Conservation (phyloP, 1,140 invertebrate species). For the Hyles vespertilio region DNA sequence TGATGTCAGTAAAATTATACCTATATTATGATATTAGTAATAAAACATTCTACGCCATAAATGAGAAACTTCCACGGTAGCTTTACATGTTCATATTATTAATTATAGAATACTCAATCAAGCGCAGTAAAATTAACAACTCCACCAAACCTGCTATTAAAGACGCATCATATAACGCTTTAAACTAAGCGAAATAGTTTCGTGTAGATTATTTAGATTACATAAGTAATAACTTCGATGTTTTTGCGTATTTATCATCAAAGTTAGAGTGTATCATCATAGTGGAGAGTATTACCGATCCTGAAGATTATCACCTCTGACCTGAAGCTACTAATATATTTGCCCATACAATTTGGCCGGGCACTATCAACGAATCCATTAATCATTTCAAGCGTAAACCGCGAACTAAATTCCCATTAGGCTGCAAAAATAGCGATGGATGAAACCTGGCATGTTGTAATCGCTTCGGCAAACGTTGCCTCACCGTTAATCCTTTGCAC, state of each 20-base stretch:
- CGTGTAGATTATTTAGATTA: slow-evolving; percentile 4
- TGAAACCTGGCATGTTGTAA: slow-evolving; percentile 31
- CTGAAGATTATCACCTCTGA: slow-evolving; percentile 15
- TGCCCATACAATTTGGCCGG: slow-evolving; percentile 22
- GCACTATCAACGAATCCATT: slow-evolving; percentile 20
- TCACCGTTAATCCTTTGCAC: slow-evolving; percentile 43
- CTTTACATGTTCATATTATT: too few relatives aligned
- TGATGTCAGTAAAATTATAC: too few relatives aligned
- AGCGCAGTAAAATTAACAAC: too few relatives aligned
- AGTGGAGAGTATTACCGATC: slow-evolving; percentile 14
- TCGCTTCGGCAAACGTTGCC: slow-evolving; percentile 41
- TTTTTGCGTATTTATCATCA: slow-evolving; percentile 4
- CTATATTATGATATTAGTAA: too few relatives aligned
- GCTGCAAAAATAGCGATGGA: slow-evolving; percentile 37
- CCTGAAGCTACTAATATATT: slow-evolving; percentile 14
- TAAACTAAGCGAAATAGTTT: too few relatives aligned
- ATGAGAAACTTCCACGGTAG: too few relatives aligned
- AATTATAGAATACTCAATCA: too few relatives aligned
- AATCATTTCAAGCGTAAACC: slow-evolving; percentile 20
- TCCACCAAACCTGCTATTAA: too few relatives aligned
- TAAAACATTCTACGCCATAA: too few relatives aligned
- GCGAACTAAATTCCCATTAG: slow-evolving; percentile 23
- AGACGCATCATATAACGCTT: too few relatives aligned
- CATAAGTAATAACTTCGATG: slow-evolving; percentile 1
- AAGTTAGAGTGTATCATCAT: too few relatives aligned